Evolutionary conservation across 92 coral and sea anemone species (phyloP), one percentile per base, ranked within the genome.

Genomic region (Isaurus tuberculatus): DNA sequence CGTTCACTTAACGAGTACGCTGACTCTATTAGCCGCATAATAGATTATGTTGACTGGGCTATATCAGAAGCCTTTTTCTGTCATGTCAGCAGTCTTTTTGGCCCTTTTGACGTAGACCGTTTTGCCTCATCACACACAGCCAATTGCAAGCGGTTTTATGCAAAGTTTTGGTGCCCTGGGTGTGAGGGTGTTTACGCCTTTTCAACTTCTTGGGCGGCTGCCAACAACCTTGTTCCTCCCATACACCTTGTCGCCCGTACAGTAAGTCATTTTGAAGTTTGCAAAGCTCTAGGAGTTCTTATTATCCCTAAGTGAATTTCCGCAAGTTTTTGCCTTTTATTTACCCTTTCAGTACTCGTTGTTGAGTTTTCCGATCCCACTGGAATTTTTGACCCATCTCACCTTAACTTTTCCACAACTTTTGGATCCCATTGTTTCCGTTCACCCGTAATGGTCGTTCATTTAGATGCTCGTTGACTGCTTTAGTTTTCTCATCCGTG

Each of bases 321-420:
- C 27, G 61, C 61, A 53, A 53, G 61, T 53, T 53, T 53, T 53
- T 53, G 61, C 61, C 61, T 53, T 16, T 70, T n/a, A 49, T 36
- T 49, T 70, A 49, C 16, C 23, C 28, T 42, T 70, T 36, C 17
- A 23, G 61, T 53, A 53, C 61, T 53, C 16, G 36, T 23, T 48
- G 29, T 49, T 33, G 15, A 4, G 30, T 73, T 17, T 40, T 33
- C 28, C 20, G 57, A 9, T 1, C 57, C 17, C 57, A 34, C 14
- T 43, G 48, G 44, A 27, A 17, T 5, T 43, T 43, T 34, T 43
- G 44, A 70, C 75, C 20, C 42, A 8, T 22, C 16, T 14, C 48
- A 28, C 14, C 75, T 70, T 29, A 6, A 70, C 30, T 70, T 70
- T 70, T 27, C 13, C 37, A 70, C 46, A 61, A 61, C 6, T 23